phyloP scores from a whole-genome alignment of 2,888 invertebrate species.

The Fragum sueziense region DNA sequence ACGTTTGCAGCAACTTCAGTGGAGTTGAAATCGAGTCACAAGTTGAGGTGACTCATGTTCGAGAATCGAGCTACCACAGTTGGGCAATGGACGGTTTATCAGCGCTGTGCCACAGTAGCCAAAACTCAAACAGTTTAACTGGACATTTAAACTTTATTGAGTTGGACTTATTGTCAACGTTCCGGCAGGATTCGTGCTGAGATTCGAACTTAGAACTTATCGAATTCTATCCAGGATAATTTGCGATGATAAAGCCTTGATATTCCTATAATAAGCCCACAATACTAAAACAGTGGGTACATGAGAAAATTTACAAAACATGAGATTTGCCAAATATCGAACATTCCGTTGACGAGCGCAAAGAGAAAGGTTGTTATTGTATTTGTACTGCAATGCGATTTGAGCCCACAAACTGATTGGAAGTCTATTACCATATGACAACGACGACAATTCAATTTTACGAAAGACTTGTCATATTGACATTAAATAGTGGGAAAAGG shows the following conservation, averaged over 20 bases:
- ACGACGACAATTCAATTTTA: background rate
- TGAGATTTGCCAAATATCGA: background rate
- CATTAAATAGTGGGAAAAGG: background rate
- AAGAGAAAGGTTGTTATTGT: too few species aligned
- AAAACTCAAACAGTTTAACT: background rate
- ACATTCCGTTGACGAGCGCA: background rate
- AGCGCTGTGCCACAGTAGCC: background rate
- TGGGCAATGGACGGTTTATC: background rate
- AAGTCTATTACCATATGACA: too few species aligned
- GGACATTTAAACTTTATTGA: background rate
- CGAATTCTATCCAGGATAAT: background rate
- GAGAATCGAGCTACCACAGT: background rate
- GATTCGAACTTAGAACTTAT: background rate
- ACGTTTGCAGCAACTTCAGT: background rate
- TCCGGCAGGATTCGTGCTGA: background rate
- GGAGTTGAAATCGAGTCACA: background rate
- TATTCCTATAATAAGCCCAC: background rate
- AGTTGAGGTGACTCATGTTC: background rate
- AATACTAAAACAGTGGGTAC: background rate
- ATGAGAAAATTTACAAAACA: background rate
- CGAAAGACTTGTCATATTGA: background rate
- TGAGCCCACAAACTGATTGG: background rate
- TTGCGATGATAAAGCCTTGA: background rate
- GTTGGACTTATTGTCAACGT: background rate
- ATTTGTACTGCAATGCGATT: background rate